Conservation (phyloP, 2,888 invertebrate species). For the Drosophila recens region DNA sequence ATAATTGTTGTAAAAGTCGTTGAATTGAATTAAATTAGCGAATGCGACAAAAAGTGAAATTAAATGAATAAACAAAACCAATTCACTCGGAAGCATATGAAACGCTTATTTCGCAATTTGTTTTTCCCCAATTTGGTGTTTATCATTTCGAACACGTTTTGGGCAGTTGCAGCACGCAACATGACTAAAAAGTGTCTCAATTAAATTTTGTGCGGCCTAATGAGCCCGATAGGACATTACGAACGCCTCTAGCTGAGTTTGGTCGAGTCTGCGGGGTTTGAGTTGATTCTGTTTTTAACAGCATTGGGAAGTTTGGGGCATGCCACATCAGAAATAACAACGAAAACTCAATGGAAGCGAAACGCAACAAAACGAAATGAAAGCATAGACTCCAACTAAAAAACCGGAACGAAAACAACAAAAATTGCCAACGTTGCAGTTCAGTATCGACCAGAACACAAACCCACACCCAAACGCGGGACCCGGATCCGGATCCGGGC, state of each 20-base stretch:
- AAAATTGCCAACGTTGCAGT: constrained; percentile 80
- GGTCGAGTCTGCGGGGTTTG: not conserved
- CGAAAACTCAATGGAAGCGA: constrained; percentile 28
- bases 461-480: constrained; percentile 13
- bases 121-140: constrained; percentile 1
- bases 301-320: constrained; percentile 12
- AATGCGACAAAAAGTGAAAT: constrained; percentile 32
- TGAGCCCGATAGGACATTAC: constrained; percentile 55
- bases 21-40: constrained; percentile 60
- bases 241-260: constrained; percentile 3
- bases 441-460: constrained; percentile 21
- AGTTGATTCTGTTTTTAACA: not conserved
- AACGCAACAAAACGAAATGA: constrained; percentile 45
- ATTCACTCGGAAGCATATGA: constrained; percentile 16
- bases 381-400: constrained; percentile 32
- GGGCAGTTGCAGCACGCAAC: constrained; percentile 1
- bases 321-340: constrained; percentile 29
- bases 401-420: not conserved
- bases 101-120: constrained; percentile 16
- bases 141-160: constrained; percentile 24
- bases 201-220: constrained; percentile 66
- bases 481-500: constrained; percentile 46
- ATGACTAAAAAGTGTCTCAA: constrained; percentile 51
- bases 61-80: constrained; percentile 7
- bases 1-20: constrained; percentile 32